phyloP scores from a whole-genome alignment of 2,888 invertebrate species.

The Lordiphosa andalusiaca region DNA sequence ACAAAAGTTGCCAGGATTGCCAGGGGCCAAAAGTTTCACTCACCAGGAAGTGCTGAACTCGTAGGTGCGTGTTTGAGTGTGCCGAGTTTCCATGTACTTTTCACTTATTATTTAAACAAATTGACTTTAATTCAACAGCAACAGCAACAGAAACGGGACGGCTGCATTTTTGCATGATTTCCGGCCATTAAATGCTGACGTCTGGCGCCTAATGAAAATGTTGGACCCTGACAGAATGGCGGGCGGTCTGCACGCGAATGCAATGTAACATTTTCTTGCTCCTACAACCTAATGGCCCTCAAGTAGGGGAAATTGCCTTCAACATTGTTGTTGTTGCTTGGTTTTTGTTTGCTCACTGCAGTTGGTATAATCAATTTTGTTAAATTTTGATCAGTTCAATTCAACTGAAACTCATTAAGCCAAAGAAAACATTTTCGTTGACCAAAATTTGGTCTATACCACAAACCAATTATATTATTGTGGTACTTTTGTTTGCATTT shows the following conservation, averaged over 20 bases:
- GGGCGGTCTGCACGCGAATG: constrained; percentile 8
- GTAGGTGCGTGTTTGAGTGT: constrained; percentile 6
- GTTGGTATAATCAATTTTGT: constrained; percentile 7
- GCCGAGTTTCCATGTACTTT: constrained; percentile 14
- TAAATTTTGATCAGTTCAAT: constrained; percentile 2
- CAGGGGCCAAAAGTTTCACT: constrained; percentile 26
- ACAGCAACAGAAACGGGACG: constrained; percentile 20
- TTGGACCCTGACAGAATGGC: constrained; percentile 20
- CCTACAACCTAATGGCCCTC: constrained; percentile 31
- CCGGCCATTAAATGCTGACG: constrained; percentile 52
- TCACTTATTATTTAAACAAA: constrained; percentile 60
- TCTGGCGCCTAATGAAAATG: constrained; percentile 19
- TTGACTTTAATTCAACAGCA: constrained; percentile 56
- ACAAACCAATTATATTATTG: constrained; percentile 5
- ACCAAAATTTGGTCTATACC: constrained; percentile 13
- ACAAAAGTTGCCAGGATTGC: constrained; percentile 48
- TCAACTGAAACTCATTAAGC: background rate
- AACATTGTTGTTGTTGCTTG: constrained; percentile 1
- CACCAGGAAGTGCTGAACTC: constrained; percentile 5
- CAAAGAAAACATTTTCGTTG: too few species aligned
- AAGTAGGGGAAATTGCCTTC: constrained; percentile 33
- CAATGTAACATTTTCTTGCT: constrained; percentile 16
- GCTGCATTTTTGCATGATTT: constrained; percentile 55
- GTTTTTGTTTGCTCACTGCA: background rate
- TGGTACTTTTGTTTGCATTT: too few species aligned